Conservation (phyloP, 2,113 vertebrate genomes). For the Diglossa brunneiventris region DNA sequence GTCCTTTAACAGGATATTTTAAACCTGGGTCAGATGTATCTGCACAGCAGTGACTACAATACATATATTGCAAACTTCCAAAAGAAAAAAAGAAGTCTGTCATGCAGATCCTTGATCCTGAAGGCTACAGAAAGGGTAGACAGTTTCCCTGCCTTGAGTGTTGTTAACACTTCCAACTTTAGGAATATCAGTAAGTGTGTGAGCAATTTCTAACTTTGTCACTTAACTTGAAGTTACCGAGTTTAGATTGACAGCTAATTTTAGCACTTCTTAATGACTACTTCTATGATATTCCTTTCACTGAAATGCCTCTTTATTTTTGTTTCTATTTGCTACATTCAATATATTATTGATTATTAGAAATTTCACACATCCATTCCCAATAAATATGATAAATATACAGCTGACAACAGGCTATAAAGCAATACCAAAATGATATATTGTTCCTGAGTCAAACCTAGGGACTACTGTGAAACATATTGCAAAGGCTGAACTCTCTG, state of each 20-base stretch:
- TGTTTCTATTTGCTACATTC: background rate
- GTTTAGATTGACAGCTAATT: background rate
- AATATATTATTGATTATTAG: slow-evolving; percentile 16
- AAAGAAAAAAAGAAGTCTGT: background rate
- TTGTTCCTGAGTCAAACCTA: background rate
- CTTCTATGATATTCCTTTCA: background rate
- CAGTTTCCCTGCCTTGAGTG: background rate
- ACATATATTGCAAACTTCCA: background rate
- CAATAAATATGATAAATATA: slow-evolving; percentile 35
- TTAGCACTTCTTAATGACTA: background rate
- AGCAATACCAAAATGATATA: slow-evolving; percentile 53
- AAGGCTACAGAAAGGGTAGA: background rate
- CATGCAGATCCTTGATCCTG: background rate
- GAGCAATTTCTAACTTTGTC: background rate
- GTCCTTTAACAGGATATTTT: background rate
- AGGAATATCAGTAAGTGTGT: background rate
- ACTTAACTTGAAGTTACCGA: background rate
- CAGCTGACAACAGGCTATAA: slow-evolving; percentile 4
- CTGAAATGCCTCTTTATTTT: background rate
- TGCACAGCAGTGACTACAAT: background rate
- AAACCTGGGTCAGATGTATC: background rate
- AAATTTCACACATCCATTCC: background rate
- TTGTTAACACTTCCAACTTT: background rate
- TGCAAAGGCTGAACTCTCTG: slow-evolving; percentile 26
- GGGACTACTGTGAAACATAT: slow-evolving; percentile 53